Evolutionary conservation across 2,888 invertebrate genomes (phyloP).

Genomic region (Harpalus rufipes): DNA sequence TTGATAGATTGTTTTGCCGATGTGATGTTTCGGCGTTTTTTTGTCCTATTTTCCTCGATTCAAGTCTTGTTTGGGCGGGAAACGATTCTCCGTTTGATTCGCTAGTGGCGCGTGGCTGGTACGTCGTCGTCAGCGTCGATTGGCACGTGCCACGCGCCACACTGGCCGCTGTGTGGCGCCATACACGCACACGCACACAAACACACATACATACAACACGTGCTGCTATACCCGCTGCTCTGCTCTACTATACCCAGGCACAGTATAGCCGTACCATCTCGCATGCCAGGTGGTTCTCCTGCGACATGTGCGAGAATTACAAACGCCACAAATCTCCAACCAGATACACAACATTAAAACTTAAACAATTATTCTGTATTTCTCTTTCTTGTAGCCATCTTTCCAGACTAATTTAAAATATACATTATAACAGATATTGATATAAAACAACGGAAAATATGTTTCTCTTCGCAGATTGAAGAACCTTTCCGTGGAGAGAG

Average conservation of each 20-base stretch:
- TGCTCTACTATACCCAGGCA: not conserved
- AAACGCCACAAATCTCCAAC: not conserved
- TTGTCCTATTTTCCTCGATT: not conserved
- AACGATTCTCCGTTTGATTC: not conserved
- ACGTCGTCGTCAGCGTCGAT: constrained; percentile 14
- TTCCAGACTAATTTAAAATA: too few species aligned
- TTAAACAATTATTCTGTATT: too few species aligned
- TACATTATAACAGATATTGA: too few species aligned
- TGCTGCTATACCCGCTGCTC: not conserved
- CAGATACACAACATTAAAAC: not conserved
- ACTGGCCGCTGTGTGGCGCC: constrained; percentile 20
- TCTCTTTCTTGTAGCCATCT: too few species aligned
- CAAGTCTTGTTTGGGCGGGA: not conserved
- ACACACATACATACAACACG: not conserved
- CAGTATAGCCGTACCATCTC: constrained; percentile 8
- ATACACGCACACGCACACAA: not conserved
- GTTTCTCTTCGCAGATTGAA: too few species aligned
- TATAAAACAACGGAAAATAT: too few species aligned
- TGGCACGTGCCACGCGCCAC: constrained; percentile 41
- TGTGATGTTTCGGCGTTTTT: too few species aligned
- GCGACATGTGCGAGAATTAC: constrained; percentile 36
- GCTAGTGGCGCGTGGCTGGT: not conserved
- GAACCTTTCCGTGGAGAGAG: too few species aligned
- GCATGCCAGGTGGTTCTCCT: constrained; percentile 35
- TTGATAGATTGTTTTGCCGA: too few species aligned